phyloP scores from a whole-genome alignment of 1,140 invertebrate species.

The Caenorhabditis latens region DNA sequence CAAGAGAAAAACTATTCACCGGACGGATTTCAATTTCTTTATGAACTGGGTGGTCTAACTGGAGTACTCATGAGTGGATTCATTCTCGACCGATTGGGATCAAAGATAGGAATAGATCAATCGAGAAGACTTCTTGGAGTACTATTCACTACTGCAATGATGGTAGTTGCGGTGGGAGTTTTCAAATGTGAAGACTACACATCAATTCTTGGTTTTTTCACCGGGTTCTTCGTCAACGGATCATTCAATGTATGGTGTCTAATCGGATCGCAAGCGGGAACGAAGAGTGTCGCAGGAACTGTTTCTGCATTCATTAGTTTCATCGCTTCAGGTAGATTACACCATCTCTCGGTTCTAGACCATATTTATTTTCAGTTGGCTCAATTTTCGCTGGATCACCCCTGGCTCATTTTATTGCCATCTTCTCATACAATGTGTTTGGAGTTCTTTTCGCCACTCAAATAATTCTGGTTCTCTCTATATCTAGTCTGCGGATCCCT shows the following conservation, averaged over 20 bases:
- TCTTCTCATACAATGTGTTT: slow-evolving; percentile 48
- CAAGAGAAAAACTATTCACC: neutral
- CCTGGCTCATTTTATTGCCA: slow-evolving; percentile 18
- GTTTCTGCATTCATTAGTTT: slow-evolving; percentile 54
- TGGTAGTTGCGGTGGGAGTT: neutral
- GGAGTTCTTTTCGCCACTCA: slow-evolving; percentile 50
- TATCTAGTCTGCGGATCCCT: slow-evolving; percentile 36
- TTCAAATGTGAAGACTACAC: slow-evolving; percentile 19
- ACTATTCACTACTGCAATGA: neutral
- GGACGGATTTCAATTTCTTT: slow-evolving; percentile 8
- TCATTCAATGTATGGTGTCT: slow-evolving; percentile 56
- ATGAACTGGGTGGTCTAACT: slow-evolving; percentile 39
- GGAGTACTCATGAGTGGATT: slow-evolving; percentile 41
- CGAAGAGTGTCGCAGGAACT: slow-evolving; percentile 37
- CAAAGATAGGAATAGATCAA: neutral
- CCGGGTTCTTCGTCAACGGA: slow-evolving; percentile 44
- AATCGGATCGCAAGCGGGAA: slow-evolving; percentile 22
- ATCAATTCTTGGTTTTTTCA: slow-evolving; percentile 1
- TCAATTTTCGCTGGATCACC: slow-evolving; percentile 60
- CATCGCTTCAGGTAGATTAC: slow-evolving; percentile 37
- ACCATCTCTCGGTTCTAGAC: neutral
- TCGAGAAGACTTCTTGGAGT: slow-evolving; percentile 24
- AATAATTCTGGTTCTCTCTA: slow-evolving; percentile 11
- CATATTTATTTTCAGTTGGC: slow-evolving; percentile 59
- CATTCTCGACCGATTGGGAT: slow-evolving; percentile 14